These are phyloP conservation scores for Amphimedon queenslandica DNA, from an alignment of 37 sponge, comb jelly and placozoan genomes.

Conservation along the genomic window DNA sequence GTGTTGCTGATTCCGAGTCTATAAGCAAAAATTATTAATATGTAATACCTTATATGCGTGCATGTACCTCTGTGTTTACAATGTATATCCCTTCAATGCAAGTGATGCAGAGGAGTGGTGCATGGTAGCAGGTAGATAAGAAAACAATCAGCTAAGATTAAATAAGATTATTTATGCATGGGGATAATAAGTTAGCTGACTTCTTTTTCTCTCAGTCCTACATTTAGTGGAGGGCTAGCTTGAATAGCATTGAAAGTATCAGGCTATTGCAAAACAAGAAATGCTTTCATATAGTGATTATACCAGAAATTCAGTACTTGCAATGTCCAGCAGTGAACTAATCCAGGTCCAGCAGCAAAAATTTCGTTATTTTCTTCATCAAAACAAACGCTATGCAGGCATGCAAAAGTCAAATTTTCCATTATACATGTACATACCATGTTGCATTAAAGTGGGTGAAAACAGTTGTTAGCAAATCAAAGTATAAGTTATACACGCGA, in stretches of 20 bases:
- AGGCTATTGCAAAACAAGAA: too few species aligned
- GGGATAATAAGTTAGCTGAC: too few species aligned
- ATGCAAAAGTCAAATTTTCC: neutral
- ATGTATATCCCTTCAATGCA: slow-evolving; percentile 26
- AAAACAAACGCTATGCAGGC: slow-evolving; percentile 27
- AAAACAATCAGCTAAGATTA: too few species aligned
- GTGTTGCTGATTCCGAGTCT: neutral
- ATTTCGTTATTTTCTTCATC: slow-evolving; percentile 26
- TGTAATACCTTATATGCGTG: neutral
- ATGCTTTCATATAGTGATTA: slow-evolving; percentile 19
- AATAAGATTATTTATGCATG: too few species aligned
- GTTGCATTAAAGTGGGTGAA: neutral
- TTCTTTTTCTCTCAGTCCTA: too few species aligned
- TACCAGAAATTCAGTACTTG: too few species aligned
- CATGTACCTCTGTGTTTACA: slow-evolving; percentile 27
- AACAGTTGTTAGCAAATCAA: slow-evolving; percentile 25
- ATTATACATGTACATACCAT: slow-evolving; percentile 33
- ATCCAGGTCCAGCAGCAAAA: slow-evolving; percentile 50
- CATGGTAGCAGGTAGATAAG: too few species aligned
- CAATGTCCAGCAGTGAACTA: slow-evolving; percentile 19
- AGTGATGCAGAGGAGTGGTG: slow-evolving; percentile 10
- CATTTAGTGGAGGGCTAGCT: too few species aligned
- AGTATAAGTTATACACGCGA: slow-evolving; percentile 39
- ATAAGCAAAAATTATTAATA: neutral
- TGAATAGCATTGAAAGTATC: too few species aligned